These are phyloP conservation scores for Leptosomus discolor DNA, from an alignment of 2,113 vertebrate species.

Conservation along the genomic window DNA sequence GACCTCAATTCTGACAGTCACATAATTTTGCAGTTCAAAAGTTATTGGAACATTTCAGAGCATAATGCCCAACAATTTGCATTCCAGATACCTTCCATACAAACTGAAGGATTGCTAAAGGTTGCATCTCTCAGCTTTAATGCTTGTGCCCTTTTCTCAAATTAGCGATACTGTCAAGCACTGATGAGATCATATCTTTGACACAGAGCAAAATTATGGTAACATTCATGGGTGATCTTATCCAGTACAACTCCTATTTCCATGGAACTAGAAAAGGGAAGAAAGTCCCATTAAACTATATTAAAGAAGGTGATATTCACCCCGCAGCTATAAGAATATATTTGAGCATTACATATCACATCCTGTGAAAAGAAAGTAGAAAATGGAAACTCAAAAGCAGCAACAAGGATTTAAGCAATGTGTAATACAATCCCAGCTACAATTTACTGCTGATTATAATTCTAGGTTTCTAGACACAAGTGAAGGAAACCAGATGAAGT, in stretches of 20 bases:
- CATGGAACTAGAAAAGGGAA: not conserved
- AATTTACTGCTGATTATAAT: conserved; percentile 41
- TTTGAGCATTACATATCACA: not conserved
- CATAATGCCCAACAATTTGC: conserved; percentile 35
- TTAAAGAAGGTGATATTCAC: conserved; percentile 28
- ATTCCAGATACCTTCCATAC: conserved; percentile 9
- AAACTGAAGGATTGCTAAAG: not conserved
- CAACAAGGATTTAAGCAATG: not conserved
- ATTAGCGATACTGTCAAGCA: conserved; percentile 16
- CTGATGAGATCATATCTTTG: conserved; percentile 41
- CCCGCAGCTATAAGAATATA: not conserved
- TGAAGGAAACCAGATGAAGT: not conserved
- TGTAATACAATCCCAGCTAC: not conserved
- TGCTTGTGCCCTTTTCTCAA: conserved; percentile 41
- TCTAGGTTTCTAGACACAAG: not conserved
- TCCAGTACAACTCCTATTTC: not conserved
- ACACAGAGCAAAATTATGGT: conserved; percentile 20
- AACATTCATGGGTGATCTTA: conserved; percentile 33
- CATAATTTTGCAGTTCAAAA: conserved; percentile 29
- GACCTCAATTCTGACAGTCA: conserved; percentile 18
- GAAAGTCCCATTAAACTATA: conserved; percentile 8
- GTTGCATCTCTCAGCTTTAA: not conserved
- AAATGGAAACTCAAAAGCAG: not conserved
- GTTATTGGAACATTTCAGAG: conserved; percentile 29
- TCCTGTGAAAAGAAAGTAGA: not conserved